Conservation (phyloP, 2,888 invertebrate species). For the Xestia xanthographa region DNA sequence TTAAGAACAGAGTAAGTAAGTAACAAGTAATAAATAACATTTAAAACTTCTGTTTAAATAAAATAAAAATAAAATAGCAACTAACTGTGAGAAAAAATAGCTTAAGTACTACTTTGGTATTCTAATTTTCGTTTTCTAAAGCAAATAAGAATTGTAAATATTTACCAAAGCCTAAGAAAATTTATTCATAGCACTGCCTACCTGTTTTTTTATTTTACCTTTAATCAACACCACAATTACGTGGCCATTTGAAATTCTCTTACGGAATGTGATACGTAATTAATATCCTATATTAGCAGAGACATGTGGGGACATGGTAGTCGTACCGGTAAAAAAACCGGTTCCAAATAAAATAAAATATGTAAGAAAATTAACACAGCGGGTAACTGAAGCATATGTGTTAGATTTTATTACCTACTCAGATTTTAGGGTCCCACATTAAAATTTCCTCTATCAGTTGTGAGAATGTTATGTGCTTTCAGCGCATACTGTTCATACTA, state of each 20-base stretch:
- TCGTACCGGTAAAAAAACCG: conserved; percentile 17
- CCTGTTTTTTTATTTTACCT: conserved; percentile 29
- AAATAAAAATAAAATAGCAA: conserved; percentile 37
- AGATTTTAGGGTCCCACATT: conserved; percentile 26
- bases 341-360: conserved; percentile 56
- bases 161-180: conserved; percentile 27
- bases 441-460: background rate
- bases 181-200: conserved; percentile 49
- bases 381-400: conserved; percentile 57
- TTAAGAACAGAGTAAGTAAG: background rate
- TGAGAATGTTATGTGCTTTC: background rate
- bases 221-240: conserved; percentile 55
- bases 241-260: conserved; percentile 39
- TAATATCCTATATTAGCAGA: conserved; percentile 49
- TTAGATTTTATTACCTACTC: conserved; percentile 61
- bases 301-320: conserved; percentile 15
- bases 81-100: conserved; percentile 22
- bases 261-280: conserved; percentile 56
- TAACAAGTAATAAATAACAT: background rate
- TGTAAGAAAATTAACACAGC: conserved; percentile 60
- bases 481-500: background rate
- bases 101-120: conserved; percentile 25
- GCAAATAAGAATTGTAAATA: conserved; percentile 50
- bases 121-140: conserved; percentile 34
- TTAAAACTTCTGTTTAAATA: conserved; percentile 21